These are phyloP conservation scores for Pocillopora damicornis DNA, from an alignment of 64 coral and sea anemone species.

Conservation along the genomic window DNA sequence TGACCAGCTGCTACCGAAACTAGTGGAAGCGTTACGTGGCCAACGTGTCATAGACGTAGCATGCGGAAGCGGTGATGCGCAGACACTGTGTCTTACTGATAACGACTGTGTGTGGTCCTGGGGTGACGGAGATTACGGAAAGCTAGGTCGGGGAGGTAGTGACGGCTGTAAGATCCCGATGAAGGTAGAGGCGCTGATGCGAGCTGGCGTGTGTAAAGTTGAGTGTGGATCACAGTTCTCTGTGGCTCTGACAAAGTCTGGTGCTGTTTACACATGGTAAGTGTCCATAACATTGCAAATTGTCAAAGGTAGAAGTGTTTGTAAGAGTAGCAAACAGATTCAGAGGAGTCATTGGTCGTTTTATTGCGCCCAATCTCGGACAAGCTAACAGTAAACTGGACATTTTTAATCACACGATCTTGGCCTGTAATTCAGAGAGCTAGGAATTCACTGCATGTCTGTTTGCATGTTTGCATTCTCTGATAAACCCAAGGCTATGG, in stretches of 20 bases:
- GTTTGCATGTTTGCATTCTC: no score
- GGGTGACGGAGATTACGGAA: conserved; percentile 98
- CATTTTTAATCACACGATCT: no score
- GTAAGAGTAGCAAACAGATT: no score
- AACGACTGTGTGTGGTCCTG: conserved; percentile 98
- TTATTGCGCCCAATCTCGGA: no score
- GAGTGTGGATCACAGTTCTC: conserved; percentile 98
- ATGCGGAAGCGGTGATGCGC: conserved; percentile 93
- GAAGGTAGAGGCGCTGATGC: conserved; percentile 78
- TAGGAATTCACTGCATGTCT: no score
- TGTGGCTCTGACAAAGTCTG: conserved; percentile 89
- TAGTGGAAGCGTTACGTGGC: conserved; percentile 86
- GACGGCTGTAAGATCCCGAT: conserved; percentile 95
- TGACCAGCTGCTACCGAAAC: conserved; percentile 81
- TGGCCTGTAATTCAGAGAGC: no score
- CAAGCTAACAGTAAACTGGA: no score
- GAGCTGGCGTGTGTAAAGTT: conserved; percentile 81
- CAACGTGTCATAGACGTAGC: conserved; percentile 89
- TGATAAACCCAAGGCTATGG: no score
- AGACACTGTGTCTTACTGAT: conserved; percentile 92
- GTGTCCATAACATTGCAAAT: not conserved
- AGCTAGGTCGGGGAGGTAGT: conserved; percentile 94
- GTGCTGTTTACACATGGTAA: conserved; percentile 94
- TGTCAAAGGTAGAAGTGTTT: no score
- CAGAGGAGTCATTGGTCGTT: no score